Evolutionary conservation across 2,797 vertebrate species (phyloP).

Genomic region (Cercopithecus hamlyni): DNA sequence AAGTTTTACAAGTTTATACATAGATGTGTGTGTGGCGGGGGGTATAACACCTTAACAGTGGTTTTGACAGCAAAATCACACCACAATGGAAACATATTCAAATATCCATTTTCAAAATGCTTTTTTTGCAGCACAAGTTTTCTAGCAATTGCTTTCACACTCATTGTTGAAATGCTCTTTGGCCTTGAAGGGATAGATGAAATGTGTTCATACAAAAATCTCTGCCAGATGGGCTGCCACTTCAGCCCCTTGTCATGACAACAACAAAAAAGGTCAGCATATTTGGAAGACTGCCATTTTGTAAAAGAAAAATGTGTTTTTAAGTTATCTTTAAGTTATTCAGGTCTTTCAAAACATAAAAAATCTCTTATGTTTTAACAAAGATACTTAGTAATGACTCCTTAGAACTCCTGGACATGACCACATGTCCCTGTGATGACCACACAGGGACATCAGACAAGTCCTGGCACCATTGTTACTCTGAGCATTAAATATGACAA

Average conservation of each 20-base stretch:
- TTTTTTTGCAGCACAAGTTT: slow-evolving; percentile 1
- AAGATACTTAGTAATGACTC: not conserved
- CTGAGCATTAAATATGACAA: not conserved
- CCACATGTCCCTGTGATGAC: too few relatives aligned
- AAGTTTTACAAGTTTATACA: not conserved
- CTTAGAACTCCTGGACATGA: not conserved
- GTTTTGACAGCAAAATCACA: slow-evolving; percentile 40
- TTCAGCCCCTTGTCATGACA: not conserved
- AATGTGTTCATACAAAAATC: slow-evolving; percentile 43
- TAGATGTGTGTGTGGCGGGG: not conserved
- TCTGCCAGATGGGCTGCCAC: not conserved
- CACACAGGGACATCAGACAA: fast-evolving
- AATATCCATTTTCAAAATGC: slow-evolving; percentile 6
- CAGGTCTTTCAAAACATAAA: not conserved
- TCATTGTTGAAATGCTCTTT: slow-evolving; percentile 37
- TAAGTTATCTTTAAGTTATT: not conserved
- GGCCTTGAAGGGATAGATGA: slow-evolving; percentile 21
- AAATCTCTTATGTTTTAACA: not conserved
- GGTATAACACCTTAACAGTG: not conserved
- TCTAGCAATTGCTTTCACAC: not conserved
- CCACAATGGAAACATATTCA: not conserved
- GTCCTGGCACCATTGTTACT: not conserved
- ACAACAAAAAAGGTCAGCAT: not conserved
- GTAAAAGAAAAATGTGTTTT: not conserved
- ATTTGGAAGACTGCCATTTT: not conserved